These are phyloP conservation scores for Garrulus glandarius DNA, from an alignment of 2,797 vertebrate genomes.

Conservation along the genomic window DNA sequence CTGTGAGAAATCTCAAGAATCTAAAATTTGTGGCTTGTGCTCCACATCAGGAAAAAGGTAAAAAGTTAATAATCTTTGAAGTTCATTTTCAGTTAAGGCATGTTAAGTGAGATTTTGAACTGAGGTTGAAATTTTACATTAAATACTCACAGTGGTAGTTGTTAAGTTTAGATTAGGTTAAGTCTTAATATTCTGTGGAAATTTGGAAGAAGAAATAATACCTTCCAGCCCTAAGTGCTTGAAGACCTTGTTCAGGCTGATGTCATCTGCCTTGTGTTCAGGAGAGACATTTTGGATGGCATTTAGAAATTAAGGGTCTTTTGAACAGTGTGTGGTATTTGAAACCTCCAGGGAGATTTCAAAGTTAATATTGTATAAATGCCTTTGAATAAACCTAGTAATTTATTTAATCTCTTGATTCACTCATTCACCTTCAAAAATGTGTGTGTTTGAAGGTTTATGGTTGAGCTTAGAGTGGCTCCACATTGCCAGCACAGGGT, in stretches of 20 bases:
- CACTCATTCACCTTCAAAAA: background rate
- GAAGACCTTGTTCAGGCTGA: background rate
- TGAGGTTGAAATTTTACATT: background rate
- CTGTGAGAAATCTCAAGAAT: background rate
- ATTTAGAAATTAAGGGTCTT: constrained; percentile 26
- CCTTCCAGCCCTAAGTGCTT: background rate
- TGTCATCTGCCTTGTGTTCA: background rate
- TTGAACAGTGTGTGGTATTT: background rate
- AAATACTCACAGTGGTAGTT: background rate
- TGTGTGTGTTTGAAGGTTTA: background rate
- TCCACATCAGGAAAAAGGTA: background rate
- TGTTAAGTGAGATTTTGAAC: background rate
- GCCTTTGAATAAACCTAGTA: background rate
- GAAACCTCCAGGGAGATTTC: constrained; percentile 12
- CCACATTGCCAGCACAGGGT: background rate
- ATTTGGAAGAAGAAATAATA: background rate
- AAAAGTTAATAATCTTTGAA: background rate
- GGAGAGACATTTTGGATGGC: background rate
- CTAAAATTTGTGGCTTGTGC: background rate
- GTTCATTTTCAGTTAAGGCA: background rate
- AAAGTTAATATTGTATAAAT: constrained; percentile 12
- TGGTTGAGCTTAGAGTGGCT: background rate
- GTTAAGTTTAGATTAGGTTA: background rate
- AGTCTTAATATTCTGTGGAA: background rate
- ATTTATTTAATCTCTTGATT: background rate